Evolutionary conservation across 2,113 vertebrate genomes (phyloP), one percentile per base, ranked within the genome.

Genomic region (Stictonetta naevosa): DNA sequence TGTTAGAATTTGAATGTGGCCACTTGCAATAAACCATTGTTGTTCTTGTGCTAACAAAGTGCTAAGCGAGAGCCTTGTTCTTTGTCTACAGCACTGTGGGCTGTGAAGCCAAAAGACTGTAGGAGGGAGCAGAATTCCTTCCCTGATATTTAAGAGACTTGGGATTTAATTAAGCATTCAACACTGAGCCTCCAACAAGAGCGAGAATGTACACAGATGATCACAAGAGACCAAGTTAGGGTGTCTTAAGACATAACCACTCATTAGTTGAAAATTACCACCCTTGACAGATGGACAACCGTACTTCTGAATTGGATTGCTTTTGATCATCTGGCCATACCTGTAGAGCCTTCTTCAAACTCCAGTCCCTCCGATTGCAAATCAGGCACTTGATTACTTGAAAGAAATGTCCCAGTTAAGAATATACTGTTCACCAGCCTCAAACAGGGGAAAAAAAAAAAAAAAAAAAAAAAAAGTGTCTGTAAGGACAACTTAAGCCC

Each of bases 1-100:
- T 9, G 22, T 14, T 60, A 20, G 44, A 44, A 10, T 11, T 23
- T 64, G 38, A 46, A 63, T 7, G 60, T 73, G 59, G 4, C 23
- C 75, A 17, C 11, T 17, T 33, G 4, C 12, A 18, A 5, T 63
- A 17, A 19, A 0, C 33, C 3, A 0, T 10, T 25, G 33, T 3
- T 33, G 7, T 50, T 40, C 46, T 46, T 62, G 26, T 19, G 22
- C 26, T 40, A 33, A 53, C n/a, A 33, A 50, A 33, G 48, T 20
- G 36, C 12, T 79, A 19, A 10, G 22, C 3, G 23, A 60, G 10
- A 0, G 1, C 33, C 71, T 25, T 29, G 36, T 13, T 42, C 34
- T 62, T n/a, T 42, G 34, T 11, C 34, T 64, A 44, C 53, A 60
- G 67, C 48, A 2, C 53, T 10, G n/a, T 8, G 40, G 71, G 25